Evolutionary conservation across 2,888 invertebrate species (phyloP).

Genomic region (Macrophya alboannulata): DNA sequence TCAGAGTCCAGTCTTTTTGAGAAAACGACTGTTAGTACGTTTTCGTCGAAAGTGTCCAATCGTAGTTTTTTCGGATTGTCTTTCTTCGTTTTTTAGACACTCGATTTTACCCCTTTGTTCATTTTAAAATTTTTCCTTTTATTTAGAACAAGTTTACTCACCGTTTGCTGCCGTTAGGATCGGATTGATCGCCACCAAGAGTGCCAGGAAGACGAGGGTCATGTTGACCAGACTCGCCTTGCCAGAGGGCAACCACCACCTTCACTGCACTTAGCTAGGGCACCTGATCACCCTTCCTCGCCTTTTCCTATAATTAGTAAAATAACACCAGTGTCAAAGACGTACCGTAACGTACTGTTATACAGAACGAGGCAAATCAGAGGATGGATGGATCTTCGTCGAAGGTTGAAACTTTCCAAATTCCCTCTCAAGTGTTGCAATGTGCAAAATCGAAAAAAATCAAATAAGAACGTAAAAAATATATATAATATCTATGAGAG

Average conservation of each 20-base stretch:
- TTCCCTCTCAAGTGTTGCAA: not conserved
- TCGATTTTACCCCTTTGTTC: not conserved
- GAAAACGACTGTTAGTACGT: not conserved
- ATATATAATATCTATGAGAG: too few species aligned
- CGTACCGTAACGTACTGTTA: slow-evolving; percentile 54
- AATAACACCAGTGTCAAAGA: slow-evolving; percentile 73
- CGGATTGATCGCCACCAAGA: slow-evolving; percentile 79
- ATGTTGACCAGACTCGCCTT: slow-evolving; percentile 78
- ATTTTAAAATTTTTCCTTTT: not conserved
- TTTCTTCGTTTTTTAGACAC: not conserved
- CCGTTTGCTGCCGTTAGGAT: slow-evolving; percentile 78
- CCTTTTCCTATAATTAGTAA: slow-evolving; percentile 55
- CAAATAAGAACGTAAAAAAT: not conserved
- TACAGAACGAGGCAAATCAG: slow-evolving; percentile 1
- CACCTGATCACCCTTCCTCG: slow-evolving; percentile 68
- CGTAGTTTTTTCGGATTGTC: not conserved
- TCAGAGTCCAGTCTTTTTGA: not conserved
- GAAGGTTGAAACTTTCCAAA: not conserved
- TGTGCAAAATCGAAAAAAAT: not conserved
- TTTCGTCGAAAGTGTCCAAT: not conserved
- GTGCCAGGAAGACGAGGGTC: slow-evolving; percentile 79
- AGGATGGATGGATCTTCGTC: not conserved
- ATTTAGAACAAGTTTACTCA: slow-evolving; percentile 58
- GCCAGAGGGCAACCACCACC: slow-evolving; percentile 71
- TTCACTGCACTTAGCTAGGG: slow-evolving; percentile 74